phyloP scores from a whole-genome alignment of 2,113 vertebrate species.

The Hipposideros armiger region DNA sequence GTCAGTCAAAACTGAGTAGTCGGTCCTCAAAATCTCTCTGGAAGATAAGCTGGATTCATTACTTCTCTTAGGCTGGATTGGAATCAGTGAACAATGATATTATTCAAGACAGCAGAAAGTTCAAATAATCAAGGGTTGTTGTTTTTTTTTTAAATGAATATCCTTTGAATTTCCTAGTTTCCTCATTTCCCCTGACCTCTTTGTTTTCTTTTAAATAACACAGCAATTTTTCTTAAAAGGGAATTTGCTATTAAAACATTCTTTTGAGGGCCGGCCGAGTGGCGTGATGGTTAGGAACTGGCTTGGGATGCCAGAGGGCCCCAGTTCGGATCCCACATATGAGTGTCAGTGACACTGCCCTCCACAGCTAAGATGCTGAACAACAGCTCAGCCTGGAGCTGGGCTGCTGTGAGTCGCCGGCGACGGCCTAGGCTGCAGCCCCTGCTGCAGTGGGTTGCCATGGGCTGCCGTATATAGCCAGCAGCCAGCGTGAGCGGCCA shows the following conservation, averaged over 20 bases:
- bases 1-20: slow-evolving; percentile 45
- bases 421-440: too few species aligned
- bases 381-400: too few species aligned
- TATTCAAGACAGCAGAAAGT: background rate
- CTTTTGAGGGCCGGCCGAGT: too few species aligned
- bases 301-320: too few species aligned
- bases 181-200: background rate
- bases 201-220: slow-evolving; percentile 26
- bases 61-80: background rate
- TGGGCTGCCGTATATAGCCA: too few species aligned
- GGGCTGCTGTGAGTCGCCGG: too few species aligned
- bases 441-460: too few species aligned
- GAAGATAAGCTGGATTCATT: background rate
- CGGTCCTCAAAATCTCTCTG: background rate
- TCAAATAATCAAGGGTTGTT: slow-evolving; percentile 33
- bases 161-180: slow-evolving; percentile 40
- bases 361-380: too few species aligned
- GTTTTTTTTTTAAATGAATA: slow-evolving; percentile 5
- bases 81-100: background rate
- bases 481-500: too few species aligned
- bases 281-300: too few species aligned
- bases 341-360: too few species aligned
- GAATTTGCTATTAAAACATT: slow-evolving; percentile 32
- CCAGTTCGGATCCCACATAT: too few species aligned
- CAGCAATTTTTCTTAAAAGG: slow-evolving; percentile 22